Evolutionary conservation across 2,888 invertebrate genomes (phyloP), one percentile per base, ranked within the genome.

Genomic region (Linnaemya vulpina): DNA sequence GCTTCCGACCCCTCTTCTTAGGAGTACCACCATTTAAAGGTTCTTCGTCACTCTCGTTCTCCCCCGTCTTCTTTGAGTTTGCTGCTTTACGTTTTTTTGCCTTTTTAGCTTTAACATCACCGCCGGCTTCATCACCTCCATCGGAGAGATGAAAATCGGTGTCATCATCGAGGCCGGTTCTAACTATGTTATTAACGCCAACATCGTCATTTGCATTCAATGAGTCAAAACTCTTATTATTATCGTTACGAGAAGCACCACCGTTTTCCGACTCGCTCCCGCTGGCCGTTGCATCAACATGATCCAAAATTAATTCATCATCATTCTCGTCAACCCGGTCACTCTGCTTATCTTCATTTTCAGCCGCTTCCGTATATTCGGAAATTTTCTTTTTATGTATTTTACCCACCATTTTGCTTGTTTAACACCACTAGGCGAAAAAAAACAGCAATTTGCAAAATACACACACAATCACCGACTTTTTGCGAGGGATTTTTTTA

Each of bases 351-450:
- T 89, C 89, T 15, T 89, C 88, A 85, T 89, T 90, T 87, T 90
- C 88, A 75, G 89, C 87, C 43, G 87, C 86, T 78, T 88, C 89
- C 11, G 88, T 83, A 17, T 88, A 89, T 78, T 90, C 90, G 22
- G 89, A 88, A 49, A 89, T 86, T 87, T 91, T 91, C 71, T 89
- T 91, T 84, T 91, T 92, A 60, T 91, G 90, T 38, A 90, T 87
- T 80, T 91, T 89, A 15, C 89, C 91, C 91, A 91, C 91, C 49
- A 80, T 87, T 86, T 84, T 83, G 60, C 71, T 78, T 79, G 55
- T 62, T 81, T 76, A 67, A 84, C 75, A 84, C 79, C 49, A 75
- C 79, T 73, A 62, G 40, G 55, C 46, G 40, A 58, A 73, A 35
- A 30, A 30, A 79, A 46, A 74, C 74, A 76, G 67, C 25, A 74